Percentiles rank a stretch among this genome's conserved stretches.
Evolutionary conservation across 1,140 invertebrate genomes (phyloP).

Genomic region (Bombus terrestris): DNA sequence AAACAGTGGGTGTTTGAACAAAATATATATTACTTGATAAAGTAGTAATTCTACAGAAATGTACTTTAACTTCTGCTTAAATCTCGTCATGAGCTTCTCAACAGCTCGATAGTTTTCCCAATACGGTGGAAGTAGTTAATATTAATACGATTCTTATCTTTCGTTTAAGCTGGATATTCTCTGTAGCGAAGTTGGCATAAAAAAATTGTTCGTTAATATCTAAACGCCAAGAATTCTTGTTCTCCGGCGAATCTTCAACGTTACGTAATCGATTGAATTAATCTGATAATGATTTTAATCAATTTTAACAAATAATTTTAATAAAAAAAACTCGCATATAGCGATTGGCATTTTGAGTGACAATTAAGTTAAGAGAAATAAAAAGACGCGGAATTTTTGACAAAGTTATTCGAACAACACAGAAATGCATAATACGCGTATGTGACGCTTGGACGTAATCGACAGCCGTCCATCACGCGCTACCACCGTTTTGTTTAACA

Average conservation of each 20-base stretch:
- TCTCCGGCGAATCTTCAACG: no score
- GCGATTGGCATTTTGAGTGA: no score
- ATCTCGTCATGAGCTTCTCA: not conserved
- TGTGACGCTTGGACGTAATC: not conserved
- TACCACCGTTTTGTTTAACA: constrained; percentile 3
- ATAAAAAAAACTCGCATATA: no score
- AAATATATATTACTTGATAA: no score
- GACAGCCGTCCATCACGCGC: not conserved
- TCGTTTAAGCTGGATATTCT: not conserved
- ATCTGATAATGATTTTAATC: no score
- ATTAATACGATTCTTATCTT: not conserved
- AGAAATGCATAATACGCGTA: not conserved
- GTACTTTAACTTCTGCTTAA: not conserved
- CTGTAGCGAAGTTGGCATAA: not conserved
- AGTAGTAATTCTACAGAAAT: not conserved
- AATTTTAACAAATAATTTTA: no score
- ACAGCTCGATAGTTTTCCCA: not conserved
- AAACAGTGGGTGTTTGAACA: rapidly evolving
- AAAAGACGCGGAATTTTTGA: no score
- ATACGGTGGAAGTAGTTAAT: not conserved
- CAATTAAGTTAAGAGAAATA: no score
- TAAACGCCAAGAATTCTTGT: not conserved
- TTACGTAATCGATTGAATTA: no score
- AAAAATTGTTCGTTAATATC: not conserved
- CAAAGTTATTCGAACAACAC: constrained; percentile 2